A percentile compares a stretch with the other conserved stretches of the same genome.
phyloP scores from a whole-genome alignment of 2,888 invertebrate genomes.

The Pseudoips prasinana region DNA sequence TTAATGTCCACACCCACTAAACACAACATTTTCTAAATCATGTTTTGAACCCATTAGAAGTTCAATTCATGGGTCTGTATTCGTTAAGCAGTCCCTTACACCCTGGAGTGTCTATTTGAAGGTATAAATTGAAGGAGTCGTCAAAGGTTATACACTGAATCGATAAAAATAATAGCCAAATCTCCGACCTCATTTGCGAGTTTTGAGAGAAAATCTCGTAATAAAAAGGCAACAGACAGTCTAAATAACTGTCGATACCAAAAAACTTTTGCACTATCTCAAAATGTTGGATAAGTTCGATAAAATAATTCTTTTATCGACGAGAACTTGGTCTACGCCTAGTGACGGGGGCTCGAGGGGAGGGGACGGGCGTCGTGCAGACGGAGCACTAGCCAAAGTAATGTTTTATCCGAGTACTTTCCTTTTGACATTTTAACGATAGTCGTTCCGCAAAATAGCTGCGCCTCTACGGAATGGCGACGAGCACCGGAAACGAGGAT shows the following conservation, averaged over 20 bases:
- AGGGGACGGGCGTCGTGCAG: conserved; percentile 19
- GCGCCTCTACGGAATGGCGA: conserved; percentile 11
- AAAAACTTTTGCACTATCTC: conserved; percentile 22
- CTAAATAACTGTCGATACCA: conserved; percentile 18
- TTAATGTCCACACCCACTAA: too few relatives aligned
- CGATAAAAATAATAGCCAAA: background rate
- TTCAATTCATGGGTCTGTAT: too few relatives aligned
- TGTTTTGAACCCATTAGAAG: too few relatives aligned
- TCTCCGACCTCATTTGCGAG: conserved; percentile 17
- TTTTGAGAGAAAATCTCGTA: conserved; percentile 13
- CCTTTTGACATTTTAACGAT: conserved; percentile 23
- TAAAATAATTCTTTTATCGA: conserved; percentile 26
- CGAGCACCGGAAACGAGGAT: conserved; percentile 9
- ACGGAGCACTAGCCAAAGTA: conserved; percentile 18
- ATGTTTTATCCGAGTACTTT: conserved; percentile 18
- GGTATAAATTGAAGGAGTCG: too few relatives aligned
- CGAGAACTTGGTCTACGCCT: conserved; percentile 15
- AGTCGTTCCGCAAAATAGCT: conserved; percentile 9
- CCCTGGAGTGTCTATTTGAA: too few relatives aligned
- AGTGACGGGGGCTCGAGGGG: conserved; percentile 2
- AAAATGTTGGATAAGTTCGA: conserved; percentile 23
- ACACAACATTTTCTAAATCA: too few relatives aligned
- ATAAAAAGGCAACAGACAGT: conserved; percentile 11
- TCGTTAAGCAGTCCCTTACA: too few relatives aligned
- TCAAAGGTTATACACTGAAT: too few relatives aligned